phyloP scores from a whole-genome alignment of 2,888 invertebrate species.

The Dicyrtomina minuta region DNA sequence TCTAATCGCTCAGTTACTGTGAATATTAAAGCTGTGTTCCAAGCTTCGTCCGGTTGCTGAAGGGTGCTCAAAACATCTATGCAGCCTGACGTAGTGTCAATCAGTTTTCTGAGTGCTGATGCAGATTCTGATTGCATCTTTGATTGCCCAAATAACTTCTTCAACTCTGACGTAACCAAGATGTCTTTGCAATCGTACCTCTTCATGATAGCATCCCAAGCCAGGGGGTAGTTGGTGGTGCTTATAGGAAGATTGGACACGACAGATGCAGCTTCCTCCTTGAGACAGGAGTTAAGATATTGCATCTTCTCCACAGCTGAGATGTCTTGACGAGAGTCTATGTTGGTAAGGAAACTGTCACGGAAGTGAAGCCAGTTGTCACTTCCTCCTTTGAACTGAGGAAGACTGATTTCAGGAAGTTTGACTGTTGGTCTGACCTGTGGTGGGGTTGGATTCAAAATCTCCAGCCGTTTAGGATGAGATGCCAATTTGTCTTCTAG shows the following conservation, averaged over 20 bases:
- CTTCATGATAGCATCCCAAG: slow-evolving; percentile 29
- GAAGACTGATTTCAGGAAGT: too few relatives aligned
- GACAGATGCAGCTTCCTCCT: slow-evolving; percentile 36
- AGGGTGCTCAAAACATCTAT: slow-evolving; percentile 24
- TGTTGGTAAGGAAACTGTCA: background rate
- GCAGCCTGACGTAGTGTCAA: slow-evolving; percentile 33
- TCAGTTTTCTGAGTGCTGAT: slow-evolving; percentile 18
- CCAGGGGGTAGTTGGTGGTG: slow-evolving; percentile 37
- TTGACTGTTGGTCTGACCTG: too few relatives aligned
- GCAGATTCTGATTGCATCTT: slow-evolving; percentile 14
- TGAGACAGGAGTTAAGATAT: slow-evolving; percentile 30
- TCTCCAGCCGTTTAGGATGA: too few relatives aligned
- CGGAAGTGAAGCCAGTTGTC: too few relatives aligned
- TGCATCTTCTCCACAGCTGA: slow-evolving; percentile 31
- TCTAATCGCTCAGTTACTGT: slow-evolving; percentile 28
- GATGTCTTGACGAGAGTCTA: background rate
- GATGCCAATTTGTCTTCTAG: too few relatives aligned
- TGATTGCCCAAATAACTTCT: slow-evolving; percentile 15
- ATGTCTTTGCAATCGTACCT: slow-evolving; percentile 38
- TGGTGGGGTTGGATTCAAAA: too few relatives aligned
- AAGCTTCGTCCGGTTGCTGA: background rate
- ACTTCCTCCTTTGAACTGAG: too few relatives aligned
- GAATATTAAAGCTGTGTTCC: slow-evolving; percentile 23
- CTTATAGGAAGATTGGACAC: slow-evolving; percentile 21
- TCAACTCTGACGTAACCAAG: slow-evolving; percentile 26